phyloP scores from a whole-genome alignment of 1,140 invertebrate genomes.

The Ceratoteleas bidentatus region DNA sequence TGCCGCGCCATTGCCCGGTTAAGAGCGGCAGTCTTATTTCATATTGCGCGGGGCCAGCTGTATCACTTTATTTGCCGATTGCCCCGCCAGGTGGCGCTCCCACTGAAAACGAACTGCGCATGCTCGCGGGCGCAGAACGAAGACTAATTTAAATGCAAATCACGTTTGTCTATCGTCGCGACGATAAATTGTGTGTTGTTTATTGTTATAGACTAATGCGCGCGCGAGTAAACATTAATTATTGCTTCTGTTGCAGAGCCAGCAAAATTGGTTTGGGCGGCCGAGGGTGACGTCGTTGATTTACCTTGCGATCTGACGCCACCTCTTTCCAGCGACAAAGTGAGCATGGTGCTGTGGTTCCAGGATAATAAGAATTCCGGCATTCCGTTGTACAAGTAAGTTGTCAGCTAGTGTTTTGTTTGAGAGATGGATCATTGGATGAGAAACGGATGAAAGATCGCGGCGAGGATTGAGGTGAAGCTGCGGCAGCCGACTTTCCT shows the following conservation, averaged over 20 bases:
- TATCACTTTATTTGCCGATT: slow-evolving; percentile 45
- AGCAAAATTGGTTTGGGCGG: slow-evolving; percentile 86
- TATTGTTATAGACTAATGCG: slow-evolving; percentile 23
- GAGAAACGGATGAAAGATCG: no score
- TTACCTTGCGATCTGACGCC: slow-evolving; percentile 91
- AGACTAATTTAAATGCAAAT: slow-evolving; percentile 30
- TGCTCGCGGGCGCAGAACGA: not conserved
- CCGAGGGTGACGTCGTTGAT: slow-evolving; percentile 87
- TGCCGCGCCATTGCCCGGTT: slow-evolving; percentile 30
- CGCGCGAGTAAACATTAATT: slow-evolving; percentile 27
- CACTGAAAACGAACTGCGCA: not conserved
- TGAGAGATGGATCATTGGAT: no score
- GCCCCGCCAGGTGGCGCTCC: not conserved
- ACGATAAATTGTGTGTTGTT: slow-evolving; percentile 21
- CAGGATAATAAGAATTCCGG: slow-evolving; percentile 86
- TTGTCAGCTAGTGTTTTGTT: no score
- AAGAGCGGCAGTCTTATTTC: slow-evolving; percentile 42
- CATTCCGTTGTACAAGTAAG: no score
- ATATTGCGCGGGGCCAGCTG: slow-evolving; percentile 23
- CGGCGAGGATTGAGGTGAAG: no score
- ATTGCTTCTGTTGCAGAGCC: slow-evolving; percentile 81
- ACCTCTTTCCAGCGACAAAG: slow-evolving; percentile 85
- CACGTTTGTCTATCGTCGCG: slow-evolving; percentile 3
- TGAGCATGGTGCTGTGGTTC: slow-evolving; percentile 92
- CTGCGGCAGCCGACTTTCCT: no score